phyloP scores from a whole-genome alignment of 2,888 invertebrate genomes.

The Eugnorisma glareosa region DNA sequence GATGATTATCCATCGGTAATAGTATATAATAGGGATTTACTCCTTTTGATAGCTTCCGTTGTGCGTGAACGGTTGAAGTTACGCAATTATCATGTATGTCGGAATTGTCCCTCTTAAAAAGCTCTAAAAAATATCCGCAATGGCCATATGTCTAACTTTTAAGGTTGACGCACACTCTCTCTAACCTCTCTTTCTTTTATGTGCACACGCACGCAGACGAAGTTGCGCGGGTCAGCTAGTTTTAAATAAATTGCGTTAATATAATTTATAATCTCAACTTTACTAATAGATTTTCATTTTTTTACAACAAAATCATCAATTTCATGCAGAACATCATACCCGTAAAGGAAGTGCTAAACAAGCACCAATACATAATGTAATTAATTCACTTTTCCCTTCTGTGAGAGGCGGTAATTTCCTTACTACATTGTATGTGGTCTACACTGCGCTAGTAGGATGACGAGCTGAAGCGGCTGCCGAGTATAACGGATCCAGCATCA shows the following conservation, averaged over 20 bases:
- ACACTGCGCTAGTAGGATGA: neutral
- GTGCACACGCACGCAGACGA: too few species aligned
- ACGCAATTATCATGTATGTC: too few species aligned
- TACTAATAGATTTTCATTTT: neutral
- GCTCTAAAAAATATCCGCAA: too few species aligned
- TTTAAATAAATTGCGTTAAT: neutral
- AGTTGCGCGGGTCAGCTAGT: too few species aligned
- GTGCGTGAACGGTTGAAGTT: too few species aligned
- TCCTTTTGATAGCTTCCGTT: too few species aligned
- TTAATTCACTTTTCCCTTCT: neutral
- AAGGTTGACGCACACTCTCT: too few species aligned
- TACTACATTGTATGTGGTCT: neutral
- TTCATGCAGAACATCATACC: slow-evolving; percentile 10
- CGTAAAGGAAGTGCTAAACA: slow-evolving; percentile 77
- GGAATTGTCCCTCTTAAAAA: too few species aligned
- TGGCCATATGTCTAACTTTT: too few species aligned
- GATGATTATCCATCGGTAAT: too few species aligned
- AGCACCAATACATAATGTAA: slow-evolving; percentile 60
- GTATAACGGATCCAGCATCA: neutral
- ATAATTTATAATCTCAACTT: slow-evolving; percentile 4
- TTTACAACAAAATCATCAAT: neutral
- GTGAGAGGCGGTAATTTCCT: neutral
- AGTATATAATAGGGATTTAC: too few species aligned
- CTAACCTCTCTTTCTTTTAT: too few species aligned
- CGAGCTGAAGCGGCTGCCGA: neutral